Evolutionary conservation across 2,797 vertebrate species (phyloP), one percentile per base, ranked within the genome.

Genomic region (Acanthornis magna): DNA sequence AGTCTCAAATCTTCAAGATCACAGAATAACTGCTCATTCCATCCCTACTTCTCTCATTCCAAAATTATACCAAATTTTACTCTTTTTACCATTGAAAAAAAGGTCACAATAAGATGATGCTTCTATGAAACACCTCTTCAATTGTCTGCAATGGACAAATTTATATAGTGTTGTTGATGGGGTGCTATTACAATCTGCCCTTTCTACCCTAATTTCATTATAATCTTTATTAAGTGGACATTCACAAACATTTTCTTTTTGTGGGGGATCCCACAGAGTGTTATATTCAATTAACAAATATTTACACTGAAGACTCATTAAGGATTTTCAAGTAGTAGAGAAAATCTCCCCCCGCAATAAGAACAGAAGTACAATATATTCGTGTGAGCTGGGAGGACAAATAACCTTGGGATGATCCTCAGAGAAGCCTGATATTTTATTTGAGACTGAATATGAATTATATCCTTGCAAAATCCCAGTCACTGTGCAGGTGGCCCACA

Each of bases 1-100:
- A 94, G 40, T 90, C 58, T 18, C 91, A 94, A 38, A 48, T 91
- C 66, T 79, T 97, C 93, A 80, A 67, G 81, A 91, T 61, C 34
- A 54, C 55, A 73, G 27, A 91, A n/a, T 45, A 96, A 77, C 61
- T 43, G 38, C 42, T 79, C 34, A 57, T 82, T 85, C 47, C 13
- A 60, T 93, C 74, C 32, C 47, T 86, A 13, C 50, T 72, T 70
- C 61, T 80, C 70, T 75, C 42, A 51, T 88, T 95, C 40, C 57
- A 82, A 84, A 91, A 88, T 84, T 23, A 70, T 20, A 62, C n/a
- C 13, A 7, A 26, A 74, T 85, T 79, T 83, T 13, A 75, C 2
- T 11, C 11, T 29, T 66, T 84, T 70, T 65, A 65, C 43, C 75
- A 54, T 61, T 22, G 16, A 36, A 53, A 53, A 53, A 66, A 70